phyloP scores from a whole-genome alignment of 2,888 invertebrate species.

The Epirrhoe tristata region DNA sequence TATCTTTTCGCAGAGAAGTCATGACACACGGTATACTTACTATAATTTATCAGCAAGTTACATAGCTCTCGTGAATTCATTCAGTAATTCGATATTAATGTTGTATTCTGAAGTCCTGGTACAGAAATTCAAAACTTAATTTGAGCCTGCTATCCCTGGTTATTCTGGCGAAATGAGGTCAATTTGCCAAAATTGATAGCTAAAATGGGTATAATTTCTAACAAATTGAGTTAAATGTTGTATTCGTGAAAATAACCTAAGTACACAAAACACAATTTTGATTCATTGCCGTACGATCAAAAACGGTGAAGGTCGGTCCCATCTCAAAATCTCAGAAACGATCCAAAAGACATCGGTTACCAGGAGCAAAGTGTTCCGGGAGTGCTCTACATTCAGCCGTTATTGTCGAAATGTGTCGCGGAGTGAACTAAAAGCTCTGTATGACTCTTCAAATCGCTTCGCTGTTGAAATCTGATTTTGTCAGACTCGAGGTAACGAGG shows the following conservation, averaged over 20 bases:
- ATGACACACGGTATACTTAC: too few species aligned
- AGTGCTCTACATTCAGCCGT: slow-evolving; percentile 41
- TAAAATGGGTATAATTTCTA: slow-evolving; percentile 7
- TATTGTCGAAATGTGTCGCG: slow-evolving; percentile 37
- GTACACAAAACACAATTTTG: background rate
- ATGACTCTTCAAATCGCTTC: slow-evolving; percentile 36
- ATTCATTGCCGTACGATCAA: background rate
- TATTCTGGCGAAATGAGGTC: slow-evolving; percentile 14
- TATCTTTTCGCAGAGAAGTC: too few species aligned
- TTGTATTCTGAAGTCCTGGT: slow-evolving; percentile 24
- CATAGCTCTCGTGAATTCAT: slow-evolving; percentile 25
- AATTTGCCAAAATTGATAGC: slow-evolving; percentile 21
- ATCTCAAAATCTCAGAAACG: slow-evolving; percentile 24
- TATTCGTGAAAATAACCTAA: background rate
- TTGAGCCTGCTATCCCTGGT: slow-evolving; percentile 14
- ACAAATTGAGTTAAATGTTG: slow-evolving; percentile 2
- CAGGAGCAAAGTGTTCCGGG: slow-evolving; percentile 41
- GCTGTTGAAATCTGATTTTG: slow-evolving; percentile 35
- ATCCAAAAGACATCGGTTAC: slow-evolving; percentile 38
- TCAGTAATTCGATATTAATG: slow-evolving; percentile 23
- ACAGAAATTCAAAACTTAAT: slow-evolving; percentile 25
- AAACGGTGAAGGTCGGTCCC: background rate
- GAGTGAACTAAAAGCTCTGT: slow-evolving; percentile 38
- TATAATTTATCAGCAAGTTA: too few species aligned
- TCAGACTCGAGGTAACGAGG: slow-evolving; percentile 28